Base-by-base conservation (phyloP, 1,140 invertebrate genomes). In the Venturia canescens region DNA sequence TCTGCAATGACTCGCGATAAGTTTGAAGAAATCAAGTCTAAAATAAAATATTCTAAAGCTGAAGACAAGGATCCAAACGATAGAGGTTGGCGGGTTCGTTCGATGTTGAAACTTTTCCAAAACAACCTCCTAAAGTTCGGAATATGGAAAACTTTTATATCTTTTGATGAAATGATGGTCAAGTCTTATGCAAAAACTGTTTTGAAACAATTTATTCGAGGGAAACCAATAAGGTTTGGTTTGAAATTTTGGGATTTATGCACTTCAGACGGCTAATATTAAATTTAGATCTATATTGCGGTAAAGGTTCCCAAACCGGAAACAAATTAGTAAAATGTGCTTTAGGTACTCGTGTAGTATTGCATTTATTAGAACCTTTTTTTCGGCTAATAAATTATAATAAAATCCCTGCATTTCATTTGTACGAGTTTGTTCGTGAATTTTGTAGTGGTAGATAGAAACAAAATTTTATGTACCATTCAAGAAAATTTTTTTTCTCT, bases 91-190 rank as follows among this genome's bases (percentile, higher is more conserved):
- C 86, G 86, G 78, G 76, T 87, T 57, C 78, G 85, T 69, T 78
- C 80, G 27, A 71, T 87, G 3, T 78, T 80, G 44, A 81, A 87
- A 57, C 67, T 83, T 18, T 67, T 88, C 71, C 76, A 84, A 29
- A 79, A 80, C 76, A 85, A 83, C 21, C 80, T 82, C 53, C 38
- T 71, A 6, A 78, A 83, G 71, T 85, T 84, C 76, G 78, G 78
- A 60, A 57, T 84, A 26, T 80, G 79, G 57, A 80, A 82, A 81
- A 82, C 87, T 85, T 9, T 83, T 57, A 79, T 90, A 15, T 84
- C 85, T 67, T 85, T 88, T 63, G 86, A 89, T 82, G 89, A 89
- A 81, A 85, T 83, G 27, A 90, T 90, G 89, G 83, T 89, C 26
- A 85, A 86, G 66, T 89, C 87, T 78, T 89, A 82, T 85, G 89